phyloP scores from a whole-genome alignment of 2,888 invertebrate genomes.

The Hylaea fasciaria region DNA sequence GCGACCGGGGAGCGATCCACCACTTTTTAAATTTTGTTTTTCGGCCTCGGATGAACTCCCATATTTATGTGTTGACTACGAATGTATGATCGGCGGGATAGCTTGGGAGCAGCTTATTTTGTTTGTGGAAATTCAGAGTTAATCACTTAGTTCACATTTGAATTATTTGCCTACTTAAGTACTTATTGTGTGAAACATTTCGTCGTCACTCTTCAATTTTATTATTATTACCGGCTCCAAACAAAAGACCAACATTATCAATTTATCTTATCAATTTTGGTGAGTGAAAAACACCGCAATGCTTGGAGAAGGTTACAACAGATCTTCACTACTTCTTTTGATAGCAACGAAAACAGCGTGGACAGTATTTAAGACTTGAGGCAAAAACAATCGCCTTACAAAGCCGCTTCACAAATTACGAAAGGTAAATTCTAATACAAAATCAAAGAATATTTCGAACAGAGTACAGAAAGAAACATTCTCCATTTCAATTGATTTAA shows the following conservation, averaged over 20 bases:
- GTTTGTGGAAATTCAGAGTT: not conserved
- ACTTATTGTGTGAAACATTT: too few species aligned
- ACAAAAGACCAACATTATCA: too few species aligned
- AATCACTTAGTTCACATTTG: not conserved
- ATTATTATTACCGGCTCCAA: too few species aligned
- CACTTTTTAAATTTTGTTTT: conserved; percentile 37
- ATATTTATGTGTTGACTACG: conserved; percentile 36
- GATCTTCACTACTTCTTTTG: too few species aligned
- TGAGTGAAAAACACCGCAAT: too few species aligned
- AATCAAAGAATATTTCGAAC: not conserved
- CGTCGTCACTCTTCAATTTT: too few species aligned
- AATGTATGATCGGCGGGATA: conserved; percentile 29
- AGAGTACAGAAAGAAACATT: conserved; percentile 2
- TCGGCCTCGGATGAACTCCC: conserved; percentile 23
- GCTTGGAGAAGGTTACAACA: too few species aligned
- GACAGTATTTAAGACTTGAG: too few species aligned
- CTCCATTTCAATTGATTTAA: conserved; percentile 19
- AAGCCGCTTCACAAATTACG: too few species aligned
- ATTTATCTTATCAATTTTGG: too few species aligned
- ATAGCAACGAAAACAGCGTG: too few species aligned
- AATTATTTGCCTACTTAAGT: not conserved
- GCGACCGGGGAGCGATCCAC: conserved; percentile 22
- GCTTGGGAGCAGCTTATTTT: not conserved
- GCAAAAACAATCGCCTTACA: too few species aligned
- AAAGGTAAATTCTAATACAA: not conserved